Evolutionary conservation across 1,140 invertebrate species (phyloP).

Genomic region (Plutomurus gul): DNA sequence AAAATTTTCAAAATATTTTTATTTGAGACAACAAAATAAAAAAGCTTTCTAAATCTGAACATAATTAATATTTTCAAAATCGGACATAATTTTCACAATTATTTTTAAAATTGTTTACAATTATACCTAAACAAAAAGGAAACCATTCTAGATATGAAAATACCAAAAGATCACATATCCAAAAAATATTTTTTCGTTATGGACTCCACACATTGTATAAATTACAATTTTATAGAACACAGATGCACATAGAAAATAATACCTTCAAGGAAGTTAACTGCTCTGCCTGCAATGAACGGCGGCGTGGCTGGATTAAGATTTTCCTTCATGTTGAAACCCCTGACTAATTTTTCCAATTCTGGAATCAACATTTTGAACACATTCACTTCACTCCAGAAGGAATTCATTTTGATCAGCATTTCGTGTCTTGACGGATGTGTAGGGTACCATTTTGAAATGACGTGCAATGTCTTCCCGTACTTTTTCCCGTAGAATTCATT

Average conservation of each 20-base stretch:
- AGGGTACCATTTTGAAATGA: slow-evolving; percentile 38
- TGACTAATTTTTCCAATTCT: slow-evolving; percentile 1
- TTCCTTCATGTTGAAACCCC: neutral
- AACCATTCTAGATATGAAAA: too few relatives aligned
- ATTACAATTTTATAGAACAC: neutral
- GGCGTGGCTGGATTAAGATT: neutral
- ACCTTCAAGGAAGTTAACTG: neutral
- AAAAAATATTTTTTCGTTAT: neutral
- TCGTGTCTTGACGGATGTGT: slow-evolving; percentile 20
- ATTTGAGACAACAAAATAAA: neutral
- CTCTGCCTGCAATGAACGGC: slow-evolving; percentile 17
- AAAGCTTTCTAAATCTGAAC: too few relatives aligned
- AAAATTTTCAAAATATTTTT: neutral
- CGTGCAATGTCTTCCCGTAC: neutral
- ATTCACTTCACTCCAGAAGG: slow-evolving; percentile 32
- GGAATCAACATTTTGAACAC: slow-evolving; percentile 31
- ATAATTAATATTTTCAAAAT: too few relatives aligned
- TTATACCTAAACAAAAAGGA: too few relatives aligned
- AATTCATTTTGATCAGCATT: slow-evolving; percentile 33
- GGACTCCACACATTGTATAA: neutral
- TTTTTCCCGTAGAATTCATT: neutral
- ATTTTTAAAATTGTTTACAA: too few relatives aligned
- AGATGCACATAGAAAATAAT: too few relatives aligned
- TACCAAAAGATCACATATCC: too few relatives aligned
- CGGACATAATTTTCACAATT: too few relatives aligned